phyloP scores from a whole-genome alignment of 2,888 invertebrate genomes.

The Masnerella sp. region DNA sequence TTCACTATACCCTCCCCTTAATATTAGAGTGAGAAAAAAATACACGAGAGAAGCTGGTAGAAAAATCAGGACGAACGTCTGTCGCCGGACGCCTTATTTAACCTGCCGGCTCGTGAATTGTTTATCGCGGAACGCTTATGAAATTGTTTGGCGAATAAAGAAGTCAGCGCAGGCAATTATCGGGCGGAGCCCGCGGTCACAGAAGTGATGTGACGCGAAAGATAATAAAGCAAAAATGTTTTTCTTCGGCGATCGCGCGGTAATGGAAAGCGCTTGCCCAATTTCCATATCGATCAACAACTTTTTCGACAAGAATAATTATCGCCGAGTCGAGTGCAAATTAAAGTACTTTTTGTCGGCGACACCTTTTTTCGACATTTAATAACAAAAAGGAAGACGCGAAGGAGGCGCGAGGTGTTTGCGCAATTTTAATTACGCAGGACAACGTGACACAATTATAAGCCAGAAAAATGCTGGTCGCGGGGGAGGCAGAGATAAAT shows the following conservation, averaged over 20 bases:
- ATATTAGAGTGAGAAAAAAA: too few species aligned
- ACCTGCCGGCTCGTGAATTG: constrained; percentile 9
- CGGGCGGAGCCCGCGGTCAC: constrained; percentile 17
- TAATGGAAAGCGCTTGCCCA: constrained; percentile 22
- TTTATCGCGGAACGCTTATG: constrained; percentile 31
- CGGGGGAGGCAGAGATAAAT: constrained; percentile 46
- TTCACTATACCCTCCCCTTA: too few species aligned
- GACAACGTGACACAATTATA: constrained; percentile 47
- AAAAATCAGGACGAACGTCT: constrained; percentile 8
- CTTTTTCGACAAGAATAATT: constrained; percentile 20
- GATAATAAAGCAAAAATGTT: constrained; percentile 51
- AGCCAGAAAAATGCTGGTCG: constrained; percentile 35
- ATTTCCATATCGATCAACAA: constrained; percentile 40
- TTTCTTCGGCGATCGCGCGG: constrained; percentile 37
- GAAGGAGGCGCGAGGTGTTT: constrained; percentile 19
- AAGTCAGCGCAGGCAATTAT: constrained; percentile 37
- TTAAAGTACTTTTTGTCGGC: constrained; percentile 23
- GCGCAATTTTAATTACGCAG: constrained; percentile 47
- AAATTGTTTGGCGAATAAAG: constrained; percentile 34
- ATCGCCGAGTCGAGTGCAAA: constrained; percentile 15
- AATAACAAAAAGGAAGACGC: constrained; percentile 14
- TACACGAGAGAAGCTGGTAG: too few species aligned
- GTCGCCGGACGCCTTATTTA: constrained; percentile 7
- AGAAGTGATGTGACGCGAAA: constrained; percentile 32
- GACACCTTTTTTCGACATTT: constrained; percentile 34